Base-by-base conservation (phyloP, 2,888 invertebrate genomes). In the Aphodius granarius region DNA sequence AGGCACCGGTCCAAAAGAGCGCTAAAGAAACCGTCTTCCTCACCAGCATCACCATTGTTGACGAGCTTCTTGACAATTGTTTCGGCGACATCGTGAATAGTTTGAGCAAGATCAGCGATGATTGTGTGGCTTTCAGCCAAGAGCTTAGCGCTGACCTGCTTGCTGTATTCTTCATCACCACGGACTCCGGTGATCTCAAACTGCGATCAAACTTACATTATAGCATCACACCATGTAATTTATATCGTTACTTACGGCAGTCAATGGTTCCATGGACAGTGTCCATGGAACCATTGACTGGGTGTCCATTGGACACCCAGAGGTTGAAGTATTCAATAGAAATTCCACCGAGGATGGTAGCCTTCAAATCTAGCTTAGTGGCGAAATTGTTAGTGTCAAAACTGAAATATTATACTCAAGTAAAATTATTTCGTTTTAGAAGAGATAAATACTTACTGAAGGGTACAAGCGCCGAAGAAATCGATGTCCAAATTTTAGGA, bases 381-480 rank as follows among this genome's bases (percentile, higher is more conserved):
- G n/a, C n/a, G 63, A 75, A 75, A 21, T 75, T 72, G 68, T 66
- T 66, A 1, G 72, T 73, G 5, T 73, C 72, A 18, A 73, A 72
- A 9, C 75, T 75, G 23, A 18, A 75, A 70, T 6, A 43, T 22
- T 63, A 21, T 17, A 16, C 22, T 23, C 63, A 18, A 19, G 0
- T 64, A 64, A 17, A 22, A 62, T 13, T 19, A 16, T 20, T 64
- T 73, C 1, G 20, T n/a, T 3, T 16, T 1, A 21, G 13, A 19
- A n/a, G n/a, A n/a, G n/a, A n/a, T n/a, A n/a, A 21, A 16, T 63
- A 73, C 76, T 68, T 73, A 76, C 76, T 71, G 13, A 4, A 76
- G 18, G 21, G 66, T 66, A 15, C 76, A 73, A 13, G 64, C 19
- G 18, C 76, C 76, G 20, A 62, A 65, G 20, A 71, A 20, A 5